These are phyloP conservation scores for Palloptera scutellata DNA, from an alignment of 2,888 invertebrate species.

Conservation along the genomic window DNA sequence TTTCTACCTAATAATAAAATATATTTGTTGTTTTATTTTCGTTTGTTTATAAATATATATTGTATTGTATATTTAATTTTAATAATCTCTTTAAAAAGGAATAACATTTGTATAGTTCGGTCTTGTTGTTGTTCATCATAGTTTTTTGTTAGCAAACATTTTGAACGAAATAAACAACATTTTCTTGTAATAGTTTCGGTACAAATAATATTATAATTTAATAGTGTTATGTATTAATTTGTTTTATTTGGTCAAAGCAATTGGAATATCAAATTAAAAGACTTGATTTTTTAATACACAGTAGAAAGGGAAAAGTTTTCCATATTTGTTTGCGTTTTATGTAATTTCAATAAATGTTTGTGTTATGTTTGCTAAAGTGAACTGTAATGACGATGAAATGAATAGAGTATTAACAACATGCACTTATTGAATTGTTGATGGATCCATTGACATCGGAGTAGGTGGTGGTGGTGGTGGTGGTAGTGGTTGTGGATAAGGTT, in stretches of 20 bases:
- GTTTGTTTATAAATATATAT: conserved; percentile 38
- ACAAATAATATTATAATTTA: conserved; percentile 13
- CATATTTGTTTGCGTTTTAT: conserved; percentile 6
- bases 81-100: conserved; percentile 52
- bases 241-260: conserved; percentile 29
- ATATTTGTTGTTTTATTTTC: conserved; percentile 34
- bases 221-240: conserved; percentile 11
- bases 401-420: too few relatives aligned
- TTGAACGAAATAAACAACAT: too few relatives aligned
- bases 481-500: conserved; percentile 26
- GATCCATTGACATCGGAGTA: conserved; percentile 44
- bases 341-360: neutral
- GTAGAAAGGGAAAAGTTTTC: conserved; percentile 6
- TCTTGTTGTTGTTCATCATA: too few relatives aligned
- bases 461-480: conserved; percentile 35
- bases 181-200: neutral
- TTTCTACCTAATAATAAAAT: conserved; percentile 30
- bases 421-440: neutral
- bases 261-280: conserved; percentile 14
- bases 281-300: conserved; percentile 11
- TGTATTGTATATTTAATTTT: conserved; percentile 33
- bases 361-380: neutral
- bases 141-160: neutral
- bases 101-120: conserved; percentile 3
- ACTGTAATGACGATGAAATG: too few relatives aligned